Evolutionary conservation across 2,888 invertebrate species (phyloP).

Genomic region (Vanessa cardui): DNA sequence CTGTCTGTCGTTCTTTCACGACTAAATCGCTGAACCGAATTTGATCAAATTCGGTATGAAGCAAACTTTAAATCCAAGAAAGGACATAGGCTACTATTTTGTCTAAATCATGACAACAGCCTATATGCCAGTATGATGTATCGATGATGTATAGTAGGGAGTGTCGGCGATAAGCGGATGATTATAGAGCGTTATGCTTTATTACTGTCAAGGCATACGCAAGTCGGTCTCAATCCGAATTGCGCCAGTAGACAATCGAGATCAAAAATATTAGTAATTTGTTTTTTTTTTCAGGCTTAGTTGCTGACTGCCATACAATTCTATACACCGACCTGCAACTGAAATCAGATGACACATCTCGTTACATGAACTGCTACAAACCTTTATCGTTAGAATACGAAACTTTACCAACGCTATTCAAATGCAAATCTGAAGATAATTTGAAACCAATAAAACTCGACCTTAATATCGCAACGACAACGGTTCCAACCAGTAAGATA

Average conservation of each 20-base stretch:
- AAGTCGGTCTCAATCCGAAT: too few species aligned
- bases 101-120: too few species aligned
- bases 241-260: neutral
- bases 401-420: conserved; percentile 64
- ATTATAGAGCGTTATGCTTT: too few species aligned
- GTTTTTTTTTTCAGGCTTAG: conserved; percentile 84
- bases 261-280: neutral
- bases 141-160: too few species aligned
- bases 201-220: too few species aligned
- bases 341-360: conserved; percentile 68
- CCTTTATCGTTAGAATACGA: conserved; percentile 55
- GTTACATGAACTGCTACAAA: conserved; percentile 63
- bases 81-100: too few species aligned
- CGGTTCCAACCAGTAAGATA: conserved; percentile 48
- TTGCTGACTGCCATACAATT: conserved; percentile 85
- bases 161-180: too few species aligned
- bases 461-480: conserved; percentile 70
- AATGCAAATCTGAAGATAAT: conserved; percentile 76
- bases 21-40: too few species aligned
- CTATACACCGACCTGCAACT: conserved; percentile 85
- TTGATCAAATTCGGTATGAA: too few species aligned
- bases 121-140: too few species aligned
- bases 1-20: too few species aligned
- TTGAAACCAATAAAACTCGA: conserved; percentile 61
- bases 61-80: too few species aligned